Percentiles rank a stretch among this genome's conserved stretches.
These are phyloP conservation scores for Philaethria dido DNA, from an alignment of 2,888 invertebrate species.

Conservation along the genomic window DNA sequence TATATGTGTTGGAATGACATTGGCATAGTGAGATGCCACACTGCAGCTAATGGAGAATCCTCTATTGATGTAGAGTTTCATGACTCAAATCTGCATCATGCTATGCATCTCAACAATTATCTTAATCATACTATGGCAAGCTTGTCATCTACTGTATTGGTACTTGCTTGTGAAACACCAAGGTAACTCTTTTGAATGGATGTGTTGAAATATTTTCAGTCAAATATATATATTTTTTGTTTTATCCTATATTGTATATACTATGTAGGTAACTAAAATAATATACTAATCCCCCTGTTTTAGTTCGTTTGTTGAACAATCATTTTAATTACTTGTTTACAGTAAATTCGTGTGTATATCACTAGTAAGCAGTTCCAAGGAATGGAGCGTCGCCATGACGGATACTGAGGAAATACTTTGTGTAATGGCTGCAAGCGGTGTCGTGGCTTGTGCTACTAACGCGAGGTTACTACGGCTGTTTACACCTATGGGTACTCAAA, in stretches of 20 bases:
- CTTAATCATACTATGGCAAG: conserved; percentile 94
- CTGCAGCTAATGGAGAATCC: conserved; percentile 87
- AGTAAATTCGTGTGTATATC: conserved; percentile 91
- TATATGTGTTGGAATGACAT: conserved; percentile 96
- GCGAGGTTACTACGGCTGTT: conserved; percentile 91
- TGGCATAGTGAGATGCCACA: conserved; percentile 94
- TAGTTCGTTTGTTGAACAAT: too few relatives aligned
- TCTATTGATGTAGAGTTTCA: conserved; percentile 98
- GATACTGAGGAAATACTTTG: conserved; percentile 91
- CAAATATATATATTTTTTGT: too few relatives aligned
- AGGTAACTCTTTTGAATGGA: conserved; percentile 70
- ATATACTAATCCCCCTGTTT: too few relatives aligned
- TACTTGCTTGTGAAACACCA: conserved; percentile 88
- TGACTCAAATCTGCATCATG: conserved; percentile 94
- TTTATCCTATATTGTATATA: too few relatives aligned
- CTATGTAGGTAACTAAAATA: too few relatives aligned
- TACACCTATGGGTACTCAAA: conserved; percentile 93
- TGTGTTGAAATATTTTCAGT: background rate
- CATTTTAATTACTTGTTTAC: conserved; percentile 33
- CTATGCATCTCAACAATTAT: conserved; percentile 94
- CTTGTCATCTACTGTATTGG: conserved; percentile 90
- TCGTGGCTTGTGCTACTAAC: conserved; percentile 92
- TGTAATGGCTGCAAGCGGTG: conserved; percentile 86
- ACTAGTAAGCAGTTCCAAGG: conserved; percentile 90
- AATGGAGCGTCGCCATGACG: conserved; percentile 92